phyloP scores from a whole-genome alignment of 1,140 invertebrate genomes.

The Saxidomus purpurata region DNA sequence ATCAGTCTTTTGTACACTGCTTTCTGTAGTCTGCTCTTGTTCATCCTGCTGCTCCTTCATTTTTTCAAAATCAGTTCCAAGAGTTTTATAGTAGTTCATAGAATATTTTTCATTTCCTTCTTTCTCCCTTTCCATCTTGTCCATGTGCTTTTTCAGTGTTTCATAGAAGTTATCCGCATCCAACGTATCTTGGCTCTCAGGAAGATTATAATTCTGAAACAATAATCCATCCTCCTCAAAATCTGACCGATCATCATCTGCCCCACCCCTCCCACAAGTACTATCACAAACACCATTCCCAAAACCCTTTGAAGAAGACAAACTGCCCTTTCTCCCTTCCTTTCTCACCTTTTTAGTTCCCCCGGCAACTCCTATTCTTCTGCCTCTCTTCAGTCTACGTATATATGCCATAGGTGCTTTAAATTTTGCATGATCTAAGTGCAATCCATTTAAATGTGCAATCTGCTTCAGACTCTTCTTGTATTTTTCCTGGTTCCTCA shows the following conservation, averaged over 20 bases:
- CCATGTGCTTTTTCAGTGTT: slow-evolving; percentile 33
- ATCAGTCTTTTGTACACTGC: background rate
- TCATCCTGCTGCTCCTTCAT: background rate
- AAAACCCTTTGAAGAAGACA: slow-evolving; percentile 43
- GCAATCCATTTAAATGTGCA: slow-evolving; percentile 81
- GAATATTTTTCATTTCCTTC: slow-evolving; percentile 30
- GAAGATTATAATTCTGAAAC: slow-evolving; percentile 26
- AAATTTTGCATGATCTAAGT: slow-evolving; percentile 71
- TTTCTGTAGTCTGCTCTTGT: background rate
- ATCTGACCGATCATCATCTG: slow-evolving; percentile 23
- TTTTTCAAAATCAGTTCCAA: slow-evolving; percentile 52
- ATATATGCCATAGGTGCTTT: slow-evolving; percentile 74
- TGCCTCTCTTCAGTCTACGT: slow-evolving; percentile 70
- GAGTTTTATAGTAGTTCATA: slow-evolving; percentile 40
- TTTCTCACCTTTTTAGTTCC: slow-evolving; percentile 77
- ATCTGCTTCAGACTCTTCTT: slow-evolving; percentile 81
- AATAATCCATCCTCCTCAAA: slow-evolving; percentile 46
- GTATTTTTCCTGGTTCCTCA: slow-evolving; percentile 83
- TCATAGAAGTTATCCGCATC: slow-evolving; percentile 40
- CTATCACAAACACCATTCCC: slow-evolving; percentile 34
- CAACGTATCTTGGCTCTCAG: background rate
- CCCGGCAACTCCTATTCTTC: slow-evolving; percentile 67
- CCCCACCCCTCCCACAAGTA: background rate
- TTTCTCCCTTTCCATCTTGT: slow-evolving; percentile 9
- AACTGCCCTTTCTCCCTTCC: slow-evolving; percentile 59